phyloP scores from a whole-genome alignment of 2,888 invertebrate species.

The Fragum fragum region DNA sequence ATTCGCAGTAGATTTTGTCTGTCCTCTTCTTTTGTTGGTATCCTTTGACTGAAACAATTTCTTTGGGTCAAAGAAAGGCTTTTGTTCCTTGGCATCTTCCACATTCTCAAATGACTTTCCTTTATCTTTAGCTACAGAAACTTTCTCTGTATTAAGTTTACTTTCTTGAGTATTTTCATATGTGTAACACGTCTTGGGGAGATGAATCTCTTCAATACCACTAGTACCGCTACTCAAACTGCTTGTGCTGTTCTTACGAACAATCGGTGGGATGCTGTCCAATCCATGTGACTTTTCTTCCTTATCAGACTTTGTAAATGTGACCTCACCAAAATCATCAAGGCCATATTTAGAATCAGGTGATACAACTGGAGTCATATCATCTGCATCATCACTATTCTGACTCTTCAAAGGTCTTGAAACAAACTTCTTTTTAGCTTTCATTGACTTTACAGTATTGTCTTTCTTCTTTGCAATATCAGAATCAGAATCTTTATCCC shows the following conservation, averaged over 20 bases:
- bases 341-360: slow-evolving; percentile 84
- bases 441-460: slow-evolving; percentile 55
- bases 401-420: slow-evolving; percentile 52
- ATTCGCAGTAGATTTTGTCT: slow-evolving; percentile 48
- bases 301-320: slow-evolving; percentile 58
- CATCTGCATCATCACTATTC: slow-evolving; percentile 63
- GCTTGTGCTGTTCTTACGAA: slow-evolving; percentile 76
- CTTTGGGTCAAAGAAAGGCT: slow-evolving; percentile 81
- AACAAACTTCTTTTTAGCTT: slow-evolving; percentile 59
- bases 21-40: slow-evolving; percentile 65
- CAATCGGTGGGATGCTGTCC: slow-evolving; percentile 67
- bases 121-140: slow-evolving; percentile 50
- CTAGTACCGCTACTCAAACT: slow-evolving; percentile 79
- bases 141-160: slow-evolving; percentile 50
- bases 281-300: slow-evolving; percentile 67
- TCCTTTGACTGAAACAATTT: slow-evolving; percentile 80
- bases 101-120: slow-evolving; percentile 52
- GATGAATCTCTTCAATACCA: slow-evolving; percentile 78
- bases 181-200: slow-evolving; percentile 59
- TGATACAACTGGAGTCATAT: slow-evolving; percentile 71
- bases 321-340: slow-evolving; percentile 81
- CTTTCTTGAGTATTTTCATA: slow-evolving; percentile 43
- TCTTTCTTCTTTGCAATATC: slow-evolving; percentile 36
- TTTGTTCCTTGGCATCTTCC: slow-evolving; percentile 54
- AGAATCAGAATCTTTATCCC: slow-evolving; percentile 38